Percentiles rank a stretch among this genome's conserved stretches.
Conservation (phyloP, 2,113 vertebrate genomes). For the Pagrus major region DNA sequence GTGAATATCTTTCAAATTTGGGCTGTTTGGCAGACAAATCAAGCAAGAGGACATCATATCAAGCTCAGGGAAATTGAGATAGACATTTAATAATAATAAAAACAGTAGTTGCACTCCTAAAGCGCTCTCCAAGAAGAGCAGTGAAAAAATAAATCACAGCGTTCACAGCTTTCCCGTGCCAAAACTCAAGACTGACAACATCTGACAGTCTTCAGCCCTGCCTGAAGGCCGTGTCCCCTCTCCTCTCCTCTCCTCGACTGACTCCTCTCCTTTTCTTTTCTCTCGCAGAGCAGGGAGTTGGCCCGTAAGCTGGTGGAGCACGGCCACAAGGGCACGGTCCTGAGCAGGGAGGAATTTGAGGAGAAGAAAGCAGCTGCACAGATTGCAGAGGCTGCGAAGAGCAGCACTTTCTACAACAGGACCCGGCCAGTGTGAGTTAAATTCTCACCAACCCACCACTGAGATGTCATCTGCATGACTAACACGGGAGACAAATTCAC, state of each 20-base stretch:
- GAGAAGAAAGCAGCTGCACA: constrained; percentile 85
- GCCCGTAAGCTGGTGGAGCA: constrained; percentile 88
- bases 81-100: constrained; percentile 13
- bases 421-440: constrained; percentile 85
- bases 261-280: constrained; percentile 52
- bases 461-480: constrained; percentile 1
- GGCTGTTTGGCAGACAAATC: not conserved
- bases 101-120: not conserved
- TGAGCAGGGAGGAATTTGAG: constrained; percentile 88
- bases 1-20: not conserved
- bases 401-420: constrained; percentile 68
- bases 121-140: not conserved
- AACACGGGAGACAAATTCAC: not conserved
- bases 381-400: constrained; percentile 67
- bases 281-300: constrained; percentile 83
- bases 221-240: constrained; percentile 29
- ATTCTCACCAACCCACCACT: not conserved
- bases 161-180: not conserved
- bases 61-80: constrained; percentile 2
- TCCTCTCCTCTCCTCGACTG: constrained; percentile 49
- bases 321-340: constrained; percentile 85
- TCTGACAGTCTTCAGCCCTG: constrained; percentile 14
- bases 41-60: not conserved
- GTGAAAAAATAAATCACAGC: not conserved
- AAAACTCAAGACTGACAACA: not conserved